phyloP scores from a whole-genome alignment of 2,113 vertebrate genomes.

The Lophochroa leadbeateri region DNA sequence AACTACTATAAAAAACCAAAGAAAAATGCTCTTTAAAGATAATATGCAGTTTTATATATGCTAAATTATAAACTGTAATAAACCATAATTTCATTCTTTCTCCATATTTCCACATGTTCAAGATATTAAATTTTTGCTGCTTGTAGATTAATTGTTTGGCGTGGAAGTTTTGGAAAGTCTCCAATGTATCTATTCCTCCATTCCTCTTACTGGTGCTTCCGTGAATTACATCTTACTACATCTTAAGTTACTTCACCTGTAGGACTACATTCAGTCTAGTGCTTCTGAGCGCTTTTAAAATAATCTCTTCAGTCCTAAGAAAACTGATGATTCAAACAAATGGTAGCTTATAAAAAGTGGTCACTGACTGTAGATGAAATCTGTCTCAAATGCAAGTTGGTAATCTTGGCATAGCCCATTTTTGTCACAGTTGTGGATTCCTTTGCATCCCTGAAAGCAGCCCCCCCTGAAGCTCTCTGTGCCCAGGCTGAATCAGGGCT shows the following conservation, averaged over 20 bases:
- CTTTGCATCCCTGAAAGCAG: neutral
- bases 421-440: neutral
- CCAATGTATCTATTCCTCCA: conserved; percentile 66
- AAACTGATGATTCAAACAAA: neutral
- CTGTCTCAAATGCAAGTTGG: neutral
- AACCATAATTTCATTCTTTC: neutral
- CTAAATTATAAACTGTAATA: neutral
- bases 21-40: neutral
- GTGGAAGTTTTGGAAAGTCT: conserved; percentile 80
- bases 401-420: neutral
- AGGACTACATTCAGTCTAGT: neutral
- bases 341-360: neutral
- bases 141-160: conserved; percentile 82
- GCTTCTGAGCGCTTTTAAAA: neutral
- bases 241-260: neutral
- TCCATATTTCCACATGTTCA: neutral
- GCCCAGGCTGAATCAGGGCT: neutral
- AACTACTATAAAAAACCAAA: neutral
- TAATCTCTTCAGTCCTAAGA: neutral
- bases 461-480: neutral
- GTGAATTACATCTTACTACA: conserved; percentile 66
- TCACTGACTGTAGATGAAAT: neutral
- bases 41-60: neutral
- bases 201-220: conserved; percentile 76
- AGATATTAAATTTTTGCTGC: neutral